phyloP scores from a whole-genome alignment of 1,140 invertebrate species.

The Conus ventricosus region DNA sequence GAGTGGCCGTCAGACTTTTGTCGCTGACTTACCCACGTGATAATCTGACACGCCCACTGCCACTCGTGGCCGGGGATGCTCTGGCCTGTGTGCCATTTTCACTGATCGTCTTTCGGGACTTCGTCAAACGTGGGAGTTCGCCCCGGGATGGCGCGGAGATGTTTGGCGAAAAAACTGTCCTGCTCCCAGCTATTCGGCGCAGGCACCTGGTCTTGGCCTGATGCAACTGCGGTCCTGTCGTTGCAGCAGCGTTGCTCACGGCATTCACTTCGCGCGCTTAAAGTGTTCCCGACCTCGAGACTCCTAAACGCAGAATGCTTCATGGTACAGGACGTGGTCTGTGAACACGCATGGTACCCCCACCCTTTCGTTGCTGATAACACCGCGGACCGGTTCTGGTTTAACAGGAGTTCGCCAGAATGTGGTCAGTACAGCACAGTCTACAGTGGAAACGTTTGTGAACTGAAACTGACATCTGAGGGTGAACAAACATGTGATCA shows the following conservation, averaged over 20 bases:
- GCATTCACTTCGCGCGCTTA: slow-evolving; percentile 16
- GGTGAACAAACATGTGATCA: too few relatives aligned
- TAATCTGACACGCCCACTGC: too few relatives aligned
- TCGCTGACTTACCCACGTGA: background rate
- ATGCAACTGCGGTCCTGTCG: background rate
- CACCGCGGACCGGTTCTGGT: too few relatives aligned
- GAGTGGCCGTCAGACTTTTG: background rate
- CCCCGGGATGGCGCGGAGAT: background rate
- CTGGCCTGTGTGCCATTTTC: background rate
- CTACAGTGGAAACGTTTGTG: too few relatives aligned
- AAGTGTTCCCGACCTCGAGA: slow-evolving; percentile 7
- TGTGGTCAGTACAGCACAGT: too few relatives aligned
- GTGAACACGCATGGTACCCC: background rate
- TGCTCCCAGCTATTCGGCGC: slow-evolving; percentile 1
- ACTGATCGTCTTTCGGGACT: background rate
- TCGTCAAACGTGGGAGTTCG: slow-evolving; percentile 3
- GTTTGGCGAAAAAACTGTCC: background rate
- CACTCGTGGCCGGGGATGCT: too few relatives aligned
- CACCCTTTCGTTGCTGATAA: too few relatives aligned
- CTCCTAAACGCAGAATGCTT: background rate
- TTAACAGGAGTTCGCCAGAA: too few relatives aligned
- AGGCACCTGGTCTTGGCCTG: background rate
- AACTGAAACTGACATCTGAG: too few relatives aligned
- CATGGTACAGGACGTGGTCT: slow-evolving; percentile 13
- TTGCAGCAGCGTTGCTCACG: background rate